These are phyloP conservation scores for Euthynnus affinis DNA, from an alignment of 2,797 vertebrate species.

Conservation along the genomic window DNA sequence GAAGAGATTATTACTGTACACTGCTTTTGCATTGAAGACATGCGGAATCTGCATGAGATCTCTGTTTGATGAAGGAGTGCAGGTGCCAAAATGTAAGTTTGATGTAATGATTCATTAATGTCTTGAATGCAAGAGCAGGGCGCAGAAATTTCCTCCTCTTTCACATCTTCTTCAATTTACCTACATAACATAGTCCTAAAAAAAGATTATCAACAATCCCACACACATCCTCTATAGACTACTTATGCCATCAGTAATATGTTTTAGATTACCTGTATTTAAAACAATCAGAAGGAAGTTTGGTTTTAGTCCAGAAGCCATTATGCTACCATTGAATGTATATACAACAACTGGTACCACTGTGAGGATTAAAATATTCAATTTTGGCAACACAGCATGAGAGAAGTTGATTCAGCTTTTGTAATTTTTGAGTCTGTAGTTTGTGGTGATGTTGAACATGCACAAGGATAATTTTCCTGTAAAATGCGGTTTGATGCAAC, in stretches of 20 bases:
- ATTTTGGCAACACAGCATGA: not conserved
- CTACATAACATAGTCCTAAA: not conserved
- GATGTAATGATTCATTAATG: conserved; percentile 16
- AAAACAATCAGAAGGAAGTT: too few relatives aligned
- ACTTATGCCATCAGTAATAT: too few relatives aligned
- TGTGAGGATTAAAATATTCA: not conserved
- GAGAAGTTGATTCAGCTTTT: not conserved
- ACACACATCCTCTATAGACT: too few relatives aligned
- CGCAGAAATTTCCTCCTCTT: not conserved
- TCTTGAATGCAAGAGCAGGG: not conserved
- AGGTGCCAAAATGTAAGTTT: conserved; percentile 5
- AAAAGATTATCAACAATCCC: too few relatives aligned
- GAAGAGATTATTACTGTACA: conserved; percentile 3
- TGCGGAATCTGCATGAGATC: not conserved
- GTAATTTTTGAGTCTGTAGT: not conserved
- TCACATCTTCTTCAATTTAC: not conserved
- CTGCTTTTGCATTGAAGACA: conserved; percentile 9
- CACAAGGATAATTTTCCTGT: not conserved
- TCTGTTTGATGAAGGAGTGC: not conserved
- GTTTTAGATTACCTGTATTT: too few relatives aligned
- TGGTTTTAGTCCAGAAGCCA: too few relatives aligned
- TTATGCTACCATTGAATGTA: too few relatives aligned
- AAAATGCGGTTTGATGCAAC: not conserved
- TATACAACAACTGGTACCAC: not conserved
- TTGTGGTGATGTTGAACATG: not conserved